A percentile compares a stretch with the other conserved stretches of the same genome.
Conservation (phyloP, 2,888 invertebrate species). For the Lucinisca nassula region DNA sequence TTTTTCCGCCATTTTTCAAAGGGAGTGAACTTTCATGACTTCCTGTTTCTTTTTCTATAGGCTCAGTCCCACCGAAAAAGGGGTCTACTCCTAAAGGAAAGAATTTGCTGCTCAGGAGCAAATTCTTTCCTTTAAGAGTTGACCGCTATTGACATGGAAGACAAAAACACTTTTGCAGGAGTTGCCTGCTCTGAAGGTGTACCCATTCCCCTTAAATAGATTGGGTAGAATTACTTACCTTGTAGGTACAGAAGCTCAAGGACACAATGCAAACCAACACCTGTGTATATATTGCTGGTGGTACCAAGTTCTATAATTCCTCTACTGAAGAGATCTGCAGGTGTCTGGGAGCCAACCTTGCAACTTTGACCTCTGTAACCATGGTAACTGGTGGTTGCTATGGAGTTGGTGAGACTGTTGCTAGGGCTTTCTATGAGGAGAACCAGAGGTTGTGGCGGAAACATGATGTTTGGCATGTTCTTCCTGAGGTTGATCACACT, state of each 20-base stretch:
- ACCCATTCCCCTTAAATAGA: too few species aligned
- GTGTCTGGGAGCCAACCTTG: conserved; percentile 78
- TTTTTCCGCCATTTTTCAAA: too few species aligned
- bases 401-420: conserved; percentile 78
- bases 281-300: conserved; percentile 81
- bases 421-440: conserved; percentile 72
- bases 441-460: conserved; percentile 51
- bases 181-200: too few species aligned
- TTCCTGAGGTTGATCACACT: conserved; percentile 78
- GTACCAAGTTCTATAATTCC: conserved; percentile 70
- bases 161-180: too few species aligned
- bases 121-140: too few species aligned
- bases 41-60: too few species aligned
- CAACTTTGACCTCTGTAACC: conserved; percentile 71
- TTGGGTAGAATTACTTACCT: too few species aligned
- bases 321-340: conserved; percentile 78
- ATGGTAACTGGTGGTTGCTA: conserved; percentile 83
- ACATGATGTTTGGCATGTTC: conserved; percentile 79
- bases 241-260: conserved; percentile 41
- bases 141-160: too few species aligned
- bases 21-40: too few species aligned
- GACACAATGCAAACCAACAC: conserved; percentile 35
- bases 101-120: too few species aligned
- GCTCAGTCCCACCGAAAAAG: too few species aligned
- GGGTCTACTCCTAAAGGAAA: too few species aligned